These are phyloP conservation scores for Carassius auratus DNA, from an alignment of 2,113 vertebrate genomes.

Conservation along the genomic window DNA sequence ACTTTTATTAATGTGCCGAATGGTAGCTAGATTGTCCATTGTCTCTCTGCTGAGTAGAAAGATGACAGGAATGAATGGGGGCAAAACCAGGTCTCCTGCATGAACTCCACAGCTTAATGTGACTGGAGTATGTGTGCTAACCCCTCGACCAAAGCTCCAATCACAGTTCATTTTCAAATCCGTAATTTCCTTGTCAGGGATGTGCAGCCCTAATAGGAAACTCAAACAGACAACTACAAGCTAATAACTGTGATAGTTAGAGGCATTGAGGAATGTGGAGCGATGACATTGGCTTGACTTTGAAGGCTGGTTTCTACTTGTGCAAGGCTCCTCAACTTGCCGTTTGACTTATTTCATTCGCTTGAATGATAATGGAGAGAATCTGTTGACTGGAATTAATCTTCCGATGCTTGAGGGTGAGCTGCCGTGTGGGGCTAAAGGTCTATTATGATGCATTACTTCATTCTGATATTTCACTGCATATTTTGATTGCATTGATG, in stretches of 20 bases:
- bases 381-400: constrained; percentile 17
- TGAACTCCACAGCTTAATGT: not conserved
- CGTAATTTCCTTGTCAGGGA: not conserved
- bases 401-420: not conserved
- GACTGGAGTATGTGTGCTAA: not conserved
- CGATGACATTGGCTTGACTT: constrained; percentile 19
- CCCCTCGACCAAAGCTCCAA: not conserved
- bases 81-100: not conserved
- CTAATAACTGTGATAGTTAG: constrained; percentile 5
- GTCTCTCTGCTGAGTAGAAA: not conserved
- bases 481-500: not conserved
- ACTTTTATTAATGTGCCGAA: not conserved
- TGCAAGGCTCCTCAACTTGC: not conserved
- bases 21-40: not conserved
- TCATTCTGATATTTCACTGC: not conserved
- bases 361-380: constrained; percentile 3
- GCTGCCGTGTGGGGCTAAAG: not conserved
- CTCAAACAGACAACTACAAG: not conserved
- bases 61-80: not conserved
- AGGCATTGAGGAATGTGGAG: not conserved
- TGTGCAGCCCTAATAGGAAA: not conserved
- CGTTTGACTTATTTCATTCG: not conserved
- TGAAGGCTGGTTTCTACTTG: not conserved
- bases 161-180: not conserved
- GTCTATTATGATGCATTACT: not conserved